Evolutionary conservation across 2,797 vertebrate genomes (phyloP), one percentile per base, ranked within the genome.

Genomic region (Crossoptilon crossoptilon): DNA sequence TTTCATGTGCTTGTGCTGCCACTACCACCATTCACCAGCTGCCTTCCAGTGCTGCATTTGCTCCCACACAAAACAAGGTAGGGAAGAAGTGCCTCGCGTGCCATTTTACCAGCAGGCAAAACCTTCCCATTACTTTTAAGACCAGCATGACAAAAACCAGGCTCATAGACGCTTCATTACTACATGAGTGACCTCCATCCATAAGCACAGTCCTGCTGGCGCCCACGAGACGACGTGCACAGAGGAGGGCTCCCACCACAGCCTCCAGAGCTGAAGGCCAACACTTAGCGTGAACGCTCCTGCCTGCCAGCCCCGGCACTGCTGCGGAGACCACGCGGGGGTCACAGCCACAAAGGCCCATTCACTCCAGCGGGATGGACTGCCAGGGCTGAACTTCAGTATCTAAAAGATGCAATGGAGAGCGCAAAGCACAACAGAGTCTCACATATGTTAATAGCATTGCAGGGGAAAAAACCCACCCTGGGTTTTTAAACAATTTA

Each of bases 401-500:
- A 64, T 58, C 86, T 60, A 48, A 68, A 78, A 70, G 81, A 87
- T 58, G 86, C 88, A 87, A 90, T 5, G 41, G 83, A 95, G 66
- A 70, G 72, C 6, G 13, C 87, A 90, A 95, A 95, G 85, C 91
- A 95, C 91, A 92, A 93, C 79, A 55, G 84, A 73, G 87, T 64
- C 90, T 84, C 87, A 90, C 3, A 0, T 39, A 63, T 58, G 90
- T 84, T 73, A 95, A 97, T 90, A 94, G 91, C 70, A 7, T 11
- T 58, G 64, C 77, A 84, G 92, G 90, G 80, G 83, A 49, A 69
- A 72, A 96, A 77, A 74, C 27, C 83, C 94, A 91, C 79, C 91
- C 91, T 91, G 95, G 94, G 66, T 94, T 94, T 97, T 96, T 67
- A 94, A 96, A 97, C 82, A 3, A 97, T 97, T 97, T 97, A 97